Evolutionary conservation across 1,140 invertebrate genomes (phyloP), one percentile per base, ranked within the genome.

Genomic region (Oedothorax gibbosus): DNA sequence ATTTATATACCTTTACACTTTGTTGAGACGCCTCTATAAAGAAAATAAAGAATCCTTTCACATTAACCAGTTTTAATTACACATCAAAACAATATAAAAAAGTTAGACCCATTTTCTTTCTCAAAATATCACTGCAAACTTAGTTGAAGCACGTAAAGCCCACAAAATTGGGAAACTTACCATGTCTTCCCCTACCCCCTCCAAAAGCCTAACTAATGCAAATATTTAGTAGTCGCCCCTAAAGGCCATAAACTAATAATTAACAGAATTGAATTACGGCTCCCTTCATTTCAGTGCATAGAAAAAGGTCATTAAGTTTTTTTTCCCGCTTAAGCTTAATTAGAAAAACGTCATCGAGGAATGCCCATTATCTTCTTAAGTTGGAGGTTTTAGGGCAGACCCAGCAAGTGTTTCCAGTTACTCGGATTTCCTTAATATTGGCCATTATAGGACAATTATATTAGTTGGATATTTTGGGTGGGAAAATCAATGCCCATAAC

Each of bases 331-430:
- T 18, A 18, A 18, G 49, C 35, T 77, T 77, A 77, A 77, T 65
- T 57, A 77, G 75, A n/a, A 65, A 77, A 77, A 64, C 15, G 57
- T 54, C 53, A 18, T n/a, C 53, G 66, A 54, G 64, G 56, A 79
- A 53, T 66, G 64, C 15, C 77, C 77, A 79, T 79, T 79, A 79
- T 79, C 77, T 50, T 79, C 77, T 79, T 79, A 79, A 79, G 68
- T 79, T 79, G 21, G 35, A 79, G 18, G 62, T 56, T 62, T 35
- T n/a, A 53, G 49, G 11, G 20, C 60, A n/a, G 15, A 77, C 75
- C 0, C 4, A 12, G 51, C 35, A 54, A 35, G 51, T 54, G n/a
- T 18, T 62, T 77, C 20, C 15, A 18, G 75, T 21, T 35, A 35
- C 35, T 60, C 60, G 72, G 49, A 75, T 21, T 12, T 21, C 18